Conservation (phyloP, 2,888 invertebrate genomes). For the Scotopteryx bipunctaria region DNA sequence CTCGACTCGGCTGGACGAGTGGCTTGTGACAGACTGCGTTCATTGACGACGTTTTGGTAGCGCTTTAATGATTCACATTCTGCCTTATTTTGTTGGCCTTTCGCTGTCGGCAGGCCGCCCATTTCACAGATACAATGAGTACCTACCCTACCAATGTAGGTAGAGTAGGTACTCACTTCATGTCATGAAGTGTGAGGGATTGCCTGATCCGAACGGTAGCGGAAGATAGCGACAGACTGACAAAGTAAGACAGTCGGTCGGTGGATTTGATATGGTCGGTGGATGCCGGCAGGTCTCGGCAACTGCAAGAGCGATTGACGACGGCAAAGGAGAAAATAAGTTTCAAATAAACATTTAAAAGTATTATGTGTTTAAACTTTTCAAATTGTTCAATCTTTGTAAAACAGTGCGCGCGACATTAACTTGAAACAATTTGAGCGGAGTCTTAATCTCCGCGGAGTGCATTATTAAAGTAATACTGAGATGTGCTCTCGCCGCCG, state of each 20-base stretch:
- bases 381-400: background rate
- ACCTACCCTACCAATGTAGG: no score
- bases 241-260: no score
- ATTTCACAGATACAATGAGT: no score
- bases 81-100: no score
- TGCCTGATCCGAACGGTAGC: no score
- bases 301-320: no score
- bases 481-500: background rate
- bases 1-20: background rate
- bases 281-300: no score
- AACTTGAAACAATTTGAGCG: conserved; percentile 11
- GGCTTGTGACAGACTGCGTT: background rate
- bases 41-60: background rate
- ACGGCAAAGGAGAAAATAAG: background rate
- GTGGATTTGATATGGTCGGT: no score
- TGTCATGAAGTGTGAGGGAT: no score
- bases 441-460: conserved; percentile 11
- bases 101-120: no score
- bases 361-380: background rate
- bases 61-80: background rate
- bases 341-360: background rate
- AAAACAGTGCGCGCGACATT: background rate
- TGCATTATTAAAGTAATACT: conserved; percentile 18
- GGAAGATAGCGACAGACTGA: no score
- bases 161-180: no score